Conservation (phyloP, 2,797 vertebrate species). For the Artibeus jamaicensis region DNA sequence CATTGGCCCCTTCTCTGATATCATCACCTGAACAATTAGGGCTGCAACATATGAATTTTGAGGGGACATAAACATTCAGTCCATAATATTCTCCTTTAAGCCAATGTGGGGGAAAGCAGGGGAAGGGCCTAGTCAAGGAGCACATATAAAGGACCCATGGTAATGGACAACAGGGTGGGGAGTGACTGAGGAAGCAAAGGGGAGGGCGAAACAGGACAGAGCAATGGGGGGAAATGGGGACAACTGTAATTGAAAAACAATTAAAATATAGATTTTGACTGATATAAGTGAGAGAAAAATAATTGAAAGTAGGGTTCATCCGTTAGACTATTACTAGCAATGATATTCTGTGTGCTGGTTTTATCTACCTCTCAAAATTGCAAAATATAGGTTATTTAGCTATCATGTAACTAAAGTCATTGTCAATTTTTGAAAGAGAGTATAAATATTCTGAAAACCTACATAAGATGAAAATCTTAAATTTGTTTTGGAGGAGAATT, state of each 20-base stretch:
- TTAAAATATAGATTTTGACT: background rate
- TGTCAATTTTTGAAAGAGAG: background rate
- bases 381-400: background rate
- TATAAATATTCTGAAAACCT: background rate
- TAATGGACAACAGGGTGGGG: too few species aligned
- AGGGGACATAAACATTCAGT: background rate
- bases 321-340: background rate
- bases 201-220: too few species aligned
- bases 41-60: background rate
- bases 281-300: background rate
- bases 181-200: too few species aligned
- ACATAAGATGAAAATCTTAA: background rate
- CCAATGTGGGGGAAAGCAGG: background rate
- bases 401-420: background rate
- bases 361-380: background rate
- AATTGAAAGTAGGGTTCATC: background rate
- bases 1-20: background rate
- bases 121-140: too few species aligned
- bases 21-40: too few species aligned
- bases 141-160: too few species aligned
- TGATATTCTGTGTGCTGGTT: accelerated
- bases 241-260: too few species aligned
- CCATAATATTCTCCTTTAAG: background rate
- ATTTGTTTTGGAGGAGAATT: background rate
- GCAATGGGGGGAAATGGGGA: too few species aligned